Conservation (phyloP, 2,797 vertebrate genomes). For the Ctenopoma kingsleyae region DNA sequence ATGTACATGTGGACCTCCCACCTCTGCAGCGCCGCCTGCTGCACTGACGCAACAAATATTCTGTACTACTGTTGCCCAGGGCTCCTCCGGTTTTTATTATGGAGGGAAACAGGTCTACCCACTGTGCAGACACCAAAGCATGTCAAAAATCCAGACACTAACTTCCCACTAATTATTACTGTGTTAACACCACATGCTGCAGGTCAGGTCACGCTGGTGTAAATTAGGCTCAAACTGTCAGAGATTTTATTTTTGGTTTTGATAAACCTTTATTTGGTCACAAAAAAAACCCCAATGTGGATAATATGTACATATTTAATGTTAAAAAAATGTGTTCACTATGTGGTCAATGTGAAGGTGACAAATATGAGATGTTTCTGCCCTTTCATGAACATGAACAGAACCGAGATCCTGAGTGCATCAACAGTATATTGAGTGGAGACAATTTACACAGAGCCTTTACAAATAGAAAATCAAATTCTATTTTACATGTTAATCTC, state of each 20-base stretch:
- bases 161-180: too few species aligned
- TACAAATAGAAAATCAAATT: slow-evolving; percentile 40
- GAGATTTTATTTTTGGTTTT: slow-evolving; percentile 12
- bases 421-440: slow-evolving; percentile 13
- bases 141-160: neutral
- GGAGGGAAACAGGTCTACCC: neutral
- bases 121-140: neutral
- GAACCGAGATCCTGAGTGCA: slow-evolving; percentile 11
- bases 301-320: slow-evolving; percentile 31
- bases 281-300: slow-evolving; percentile 50
- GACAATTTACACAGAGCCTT: slow-evolving; percentile 41
- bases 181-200: too few species aligned
- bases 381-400: slow-evolving; percentile 18
- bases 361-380: neutral
- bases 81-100: neutral
- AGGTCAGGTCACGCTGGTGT: neutral
- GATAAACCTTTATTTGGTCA: slow-evolving; percentile 73
- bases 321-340: neutral
- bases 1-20: neutral
- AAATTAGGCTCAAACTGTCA: neutral
- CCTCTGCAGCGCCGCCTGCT: neutral
- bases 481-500: slow-evolving; percentile 68
- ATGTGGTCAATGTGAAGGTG: slow-evolving; percentile 33
- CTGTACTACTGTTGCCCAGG: neutral
- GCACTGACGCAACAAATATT: neutral